Evolutionary conservation across 2,888 invertebrate species (phyloP).

Genomic region (Troilus luridus): DNA sequence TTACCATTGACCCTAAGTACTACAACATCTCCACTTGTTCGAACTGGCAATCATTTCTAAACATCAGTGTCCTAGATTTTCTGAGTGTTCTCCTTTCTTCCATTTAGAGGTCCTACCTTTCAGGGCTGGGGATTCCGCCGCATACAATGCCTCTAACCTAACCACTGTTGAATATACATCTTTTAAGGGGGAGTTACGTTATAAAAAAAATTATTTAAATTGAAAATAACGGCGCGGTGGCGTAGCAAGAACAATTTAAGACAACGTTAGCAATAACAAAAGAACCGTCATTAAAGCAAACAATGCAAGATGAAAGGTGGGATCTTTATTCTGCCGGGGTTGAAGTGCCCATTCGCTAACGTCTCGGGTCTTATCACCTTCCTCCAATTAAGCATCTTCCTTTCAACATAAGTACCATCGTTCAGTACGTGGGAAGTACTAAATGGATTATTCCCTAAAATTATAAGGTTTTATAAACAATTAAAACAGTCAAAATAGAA

Average conservation of each 20-base stretch:
- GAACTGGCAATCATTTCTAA: too few species aligned
- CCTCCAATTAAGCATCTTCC: not conserved
- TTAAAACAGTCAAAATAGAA: too few species aligned
- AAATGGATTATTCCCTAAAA: not conserved
- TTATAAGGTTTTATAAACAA: not conserved
- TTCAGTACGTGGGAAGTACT: not conserved
- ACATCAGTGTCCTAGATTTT: too few species aligned
- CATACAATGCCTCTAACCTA: too few species aligned
- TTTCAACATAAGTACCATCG: not conserved
- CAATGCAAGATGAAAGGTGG: not conserved
- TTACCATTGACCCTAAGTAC: too few species aligned
- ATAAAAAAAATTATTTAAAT: not conserved
- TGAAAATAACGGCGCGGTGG: not conserved
- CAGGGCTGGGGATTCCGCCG: too few species aligned
- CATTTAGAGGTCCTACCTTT: too few species aligned
- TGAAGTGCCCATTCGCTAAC: not conserved
- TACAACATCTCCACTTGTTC: too few species aligned
- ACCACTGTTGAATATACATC: too few species aligned
- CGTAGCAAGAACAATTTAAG: not conserved
- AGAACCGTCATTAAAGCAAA: conserved; percentile 3
- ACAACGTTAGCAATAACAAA: not conserved
- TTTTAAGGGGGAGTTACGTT: too few species aligned
- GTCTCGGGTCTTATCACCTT: not conserved
- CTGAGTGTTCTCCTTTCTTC: too few species aligned
- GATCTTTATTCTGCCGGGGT: not conserved